These are phyloP conservation scores for Murina feae DNA, from an alignment of 2,113 vertebrate genomes.

Conservation along the genomic window DNA sequence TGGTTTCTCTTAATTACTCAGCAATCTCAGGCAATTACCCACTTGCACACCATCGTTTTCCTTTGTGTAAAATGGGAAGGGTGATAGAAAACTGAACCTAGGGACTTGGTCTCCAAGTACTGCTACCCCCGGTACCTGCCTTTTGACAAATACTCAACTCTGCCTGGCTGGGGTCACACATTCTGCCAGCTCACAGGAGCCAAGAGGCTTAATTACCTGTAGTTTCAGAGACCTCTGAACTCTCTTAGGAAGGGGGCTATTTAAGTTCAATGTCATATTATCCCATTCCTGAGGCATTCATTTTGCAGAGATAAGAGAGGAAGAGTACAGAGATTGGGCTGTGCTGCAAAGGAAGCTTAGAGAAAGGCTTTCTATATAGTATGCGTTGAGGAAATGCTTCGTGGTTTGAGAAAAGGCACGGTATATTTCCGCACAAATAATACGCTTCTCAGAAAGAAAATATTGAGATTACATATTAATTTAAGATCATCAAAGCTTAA, in stretches of 20 bases:
- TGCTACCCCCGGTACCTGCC: background rate
- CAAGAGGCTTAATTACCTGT: conserved; percentile 44
- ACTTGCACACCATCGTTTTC: background rate
- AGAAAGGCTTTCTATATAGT: background rate
- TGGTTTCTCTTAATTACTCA: conserved; percentile 43
- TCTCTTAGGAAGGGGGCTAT: background rate
- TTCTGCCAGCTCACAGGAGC: conserved; percentile 6
- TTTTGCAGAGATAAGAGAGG: background rate
- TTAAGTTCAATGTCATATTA: background rate
- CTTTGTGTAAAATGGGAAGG: background rate
- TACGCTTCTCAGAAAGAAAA: background rate
- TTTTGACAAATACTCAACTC: conserved; percentile 38
- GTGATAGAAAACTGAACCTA: background rate
- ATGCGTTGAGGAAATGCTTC: background rate
- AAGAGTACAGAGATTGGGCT: background rate
- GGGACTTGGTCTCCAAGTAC: background rate
- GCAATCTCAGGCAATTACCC: background rate
- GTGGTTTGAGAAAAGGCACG: background rate
- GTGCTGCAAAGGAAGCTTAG: background rate
- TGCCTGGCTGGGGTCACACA: background rate
- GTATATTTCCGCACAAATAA: background rate
- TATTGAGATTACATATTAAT: background rate
- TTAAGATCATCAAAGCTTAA: background rate
- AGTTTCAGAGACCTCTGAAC: conserved; percentile 45
- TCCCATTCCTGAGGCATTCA: background rate